Evolutionary conservation across 2,888 invertebrate species (phyloP), one percentile per base, ranked within the genome.

Genomic region (Drosophila austrosaltans): DNA sequence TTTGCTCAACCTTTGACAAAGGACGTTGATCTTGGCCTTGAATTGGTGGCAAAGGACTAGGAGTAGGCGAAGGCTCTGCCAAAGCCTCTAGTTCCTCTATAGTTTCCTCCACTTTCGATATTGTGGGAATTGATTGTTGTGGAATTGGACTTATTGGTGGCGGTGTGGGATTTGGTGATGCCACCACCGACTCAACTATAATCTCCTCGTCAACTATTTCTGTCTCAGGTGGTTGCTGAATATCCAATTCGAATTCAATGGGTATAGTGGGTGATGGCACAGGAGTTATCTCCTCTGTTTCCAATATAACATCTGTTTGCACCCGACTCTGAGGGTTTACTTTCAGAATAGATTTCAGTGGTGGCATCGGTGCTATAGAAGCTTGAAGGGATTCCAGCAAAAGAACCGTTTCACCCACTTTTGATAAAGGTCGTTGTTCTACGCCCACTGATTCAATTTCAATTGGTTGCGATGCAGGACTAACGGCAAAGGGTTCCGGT

Each of bases 171-270:
- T n/a, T 42, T 42, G 42, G 16, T 28, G 28, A 57, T 3, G 6
- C n/a, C 25, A 30, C 16, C 28, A 28, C 39, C 12, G 71, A 2
- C 5, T 60, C 71, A 3, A 56, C 39, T 22, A 71, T n/a, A 6
- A 59, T 30, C 28, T 71, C 71, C 4, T 71, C 20, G 48, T 71
- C 71, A 0, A 71, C 58, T 44, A 71, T 40, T 32, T 71, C 72
- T 1, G 48, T 48, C 36, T 36, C 8, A 8, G 36, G 36, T 10
- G 22, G 48, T 48, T 48, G 36, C 36, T 36, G 36, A 10, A 36
- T 8, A 2, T 25, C 40, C n/a, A 40, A 3, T 12, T 12, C 22
- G 25, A 22, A 10, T 1, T 25, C 48, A 25, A 25, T 3, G 0
- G 48, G 10, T 25, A 48, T 48, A 6, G 30, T 54, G 2, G 54